Evolutionary conservation across 2,113 vertebrate species (phyloP), one percentile per base, ranked within the genome.

Genomic region (Lasiurus borealis): DNA sequence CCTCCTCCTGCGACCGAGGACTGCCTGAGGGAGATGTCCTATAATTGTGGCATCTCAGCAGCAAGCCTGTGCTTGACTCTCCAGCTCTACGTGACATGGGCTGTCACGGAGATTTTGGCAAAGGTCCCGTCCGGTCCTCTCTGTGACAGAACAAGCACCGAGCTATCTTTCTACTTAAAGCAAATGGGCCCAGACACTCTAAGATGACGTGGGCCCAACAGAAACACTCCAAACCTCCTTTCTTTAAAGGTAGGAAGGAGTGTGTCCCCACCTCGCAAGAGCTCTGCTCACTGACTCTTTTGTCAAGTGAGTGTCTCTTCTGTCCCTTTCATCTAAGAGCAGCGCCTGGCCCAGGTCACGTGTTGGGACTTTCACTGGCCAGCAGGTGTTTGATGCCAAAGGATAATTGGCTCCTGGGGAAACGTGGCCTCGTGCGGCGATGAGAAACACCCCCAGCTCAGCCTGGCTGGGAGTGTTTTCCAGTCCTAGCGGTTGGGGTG

Each of bases 321-420:
- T 77, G 46, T 4, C 13, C 15, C 44, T 83, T 80, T 52, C 59
- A 69, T 81, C 75, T 44, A 27, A 72, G 21, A 29, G 52, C 44
- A 71, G 52, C 40, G n/a, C 27, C 3, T 5, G 62, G n/a, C 72
- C 48, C 59, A 73, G 29, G 46, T 25, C 3, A 54, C 44, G 4
- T 25, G 14, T 18, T 73, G n/a, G 25, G 95, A 91, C 73, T 78
- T 87, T 82, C 52, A 31, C 62, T 85, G 86, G 44, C 34, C 84
- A 66, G 50, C 44, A 8, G 36, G 3, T 52, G 13, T 59, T 81
- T 85, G n/a, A 84, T 46, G 31, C n/a, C 44, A 73, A 54, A 86
- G 23, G 64, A 44, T 71, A 76, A 59, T 34, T 57, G 44, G 34
- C 36, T 88, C 52, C 73, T 71, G 29, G 31, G 36, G 40, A 88